Evolutionary conservation across 2,113 vertebrate genomes (phyloP).

Genomic region (Nesoenas mayeri): DNA sequence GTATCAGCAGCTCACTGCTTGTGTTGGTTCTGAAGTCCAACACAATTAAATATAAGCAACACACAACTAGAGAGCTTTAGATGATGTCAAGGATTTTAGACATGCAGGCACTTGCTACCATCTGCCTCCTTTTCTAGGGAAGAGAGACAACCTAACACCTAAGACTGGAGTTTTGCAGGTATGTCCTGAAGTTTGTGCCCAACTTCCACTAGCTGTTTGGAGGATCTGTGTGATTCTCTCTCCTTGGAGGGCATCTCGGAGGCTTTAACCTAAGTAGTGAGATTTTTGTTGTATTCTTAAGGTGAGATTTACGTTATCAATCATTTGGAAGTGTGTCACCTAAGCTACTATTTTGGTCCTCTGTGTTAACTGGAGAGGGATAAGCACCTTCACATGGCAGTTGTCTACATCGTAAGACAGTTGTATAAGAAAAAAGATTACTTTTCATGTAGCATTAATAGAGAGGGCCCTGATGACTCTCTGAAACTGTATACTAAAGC

Average conservation of each 20-base stretch:
- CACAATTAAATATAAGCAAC: background rate
- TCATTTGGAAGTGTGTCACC: background rate
- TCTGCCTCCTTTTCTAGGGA: background rate
- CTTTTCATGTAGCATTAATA: background rate
- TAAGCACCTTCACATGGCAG: background rate
- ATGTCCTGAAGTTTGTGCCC: background rate
- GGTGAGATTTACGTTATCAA: background rate
- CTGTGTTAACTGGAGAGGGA: background rate
- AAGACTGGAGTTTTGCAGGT: background rate
- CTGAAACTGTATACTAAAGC: background rate
- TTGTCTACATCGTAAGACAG: background rate
- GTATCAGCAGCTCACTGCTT: background rate
- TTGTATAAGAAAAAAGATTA: background rate
- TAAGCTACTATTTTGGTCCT: background rate
- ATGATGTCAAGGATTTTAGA: background rate
- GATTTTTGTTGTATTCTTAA: background rate
- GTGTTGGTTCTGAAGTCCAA: background rate
- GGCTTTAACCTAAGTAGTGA: background rate
- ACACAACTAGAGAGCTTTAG: background rate
- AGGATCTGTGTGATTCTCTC: background rate
- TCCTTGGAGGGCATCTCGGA: background rate
- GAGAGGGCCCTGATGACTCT: rapidly evolving
- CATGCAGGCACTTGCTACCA: background rate
- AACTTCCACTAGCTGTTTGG: background rate
- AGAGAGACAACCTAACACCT: background rate